Base-by-base conservation (phyloP, 2,888 invertebrate species). In the Phalangium opilio region DNA sequence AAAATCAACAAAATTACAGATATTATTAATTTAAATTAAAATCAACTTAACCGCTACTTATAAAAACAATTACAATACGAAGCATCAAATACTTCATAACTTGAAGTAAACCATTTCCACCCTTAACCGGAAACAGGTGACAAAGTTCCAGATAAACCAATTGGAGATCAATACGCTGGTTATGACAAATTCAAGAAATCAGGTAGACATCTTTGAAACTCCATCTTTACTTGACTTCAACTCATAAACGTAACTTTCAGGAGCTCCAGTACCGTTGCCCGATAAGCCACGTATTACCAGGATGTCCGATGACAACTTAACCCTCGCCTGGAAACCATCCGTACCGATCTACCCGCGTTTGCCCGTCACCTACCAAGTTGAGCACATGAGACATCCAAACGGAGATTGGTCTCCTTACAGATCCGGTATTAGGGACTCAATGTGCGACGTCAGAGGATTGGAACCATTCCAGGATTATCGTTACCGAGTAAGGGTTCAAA, bases 401-500 rank as follows among this genome's bases (percentile, higher is more conserved):
- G 87, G 85, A 32, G 86, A 91, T 59, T 96, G 95, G 95, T 82
- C 82, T 63, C 83, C 85, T 0, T 81, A 84, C 0, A 75, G 82
- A 55, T 78, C 81, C 1, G 85, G 85, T 65, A 78, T 91, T 12
- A 78, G 89, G 51, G 85, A 85, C 54, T 87, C 87, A 64, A 81
- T 79, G 33, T 89, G 86, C 67, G 89, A 90, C 63, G 81, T 93
- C 50, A 75, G 82, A 54, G 85, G 87, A 66, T 70, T 96, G 54
- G 82, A 86, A 62, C 90, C 95, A 1, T 85, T 86, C 71, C 76
- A 83, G 54, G 93, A 95, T 68, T 98, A 98, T 70, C 82, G 83
- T 66, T 91, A 95, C 73, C 76, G 98, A 50, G 78, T 96, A 35
- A 76, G 93, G 34, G 96, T 96, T 2, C 93, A 95, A 65, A 98